Conservation (phyloP, 2,888 invertebrate species). For the Gasteruption jaculator region DNA sequence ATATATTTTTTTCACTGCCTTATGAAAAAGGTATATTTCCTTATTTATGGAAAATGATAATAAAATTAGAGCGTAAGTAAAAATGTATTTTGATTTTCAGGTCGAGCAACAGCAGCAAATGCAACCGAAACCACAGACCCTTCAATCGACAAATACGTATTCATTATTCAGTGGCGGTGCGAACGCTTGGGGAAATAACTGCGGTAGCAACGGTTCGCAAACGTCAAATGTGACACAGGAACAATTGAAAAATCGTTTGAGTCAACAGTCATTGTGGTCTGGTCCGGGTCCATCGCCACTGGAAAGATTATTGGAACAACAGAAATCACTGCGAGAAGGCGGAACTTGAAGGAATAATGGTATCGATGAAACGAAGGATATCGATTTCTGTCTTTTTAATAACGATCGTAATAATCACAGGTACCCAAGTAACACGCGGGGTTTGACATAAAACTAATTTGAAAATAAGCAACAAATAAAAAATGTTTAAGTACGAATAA, state of each 20-base stretch:
- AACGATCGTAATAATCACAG: too few relatives aligned
- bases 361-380: too few relatives aligned
- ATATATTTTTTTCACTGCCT: not conserved
- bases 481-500: too few relatives aligned
- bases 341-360: constrained; percentile 46
- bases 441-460: too few relatives aligned
- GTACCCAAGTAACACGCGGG: too few relatives aligned
- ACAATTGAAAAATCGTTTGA: constrained; percentile 35
- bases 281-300: constrained; percentile 75
- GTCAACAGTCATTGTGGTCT: constrained; percentile 69
- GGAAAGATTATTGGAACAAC: constrained; percentile 75
- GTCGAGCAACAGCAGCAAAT: constrained; percentile 46
- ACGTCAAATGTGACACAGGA: constrained; percentile 33
- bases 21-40: too few relatives aligned
- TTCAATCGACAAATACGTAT: constrained; percentile 52
- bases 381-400: too few relatives aligned
- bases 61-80: not conserved
- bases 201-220: constrained; percentile 31
- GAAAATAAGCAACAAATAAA: too few relatives aligned
- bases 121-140: too few relatives aligned
- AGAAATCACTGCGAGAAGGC: constrained; percentile 61
- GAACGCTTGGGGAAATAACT: constrained; percentile 38
- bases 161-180: constrained; percentile 59
- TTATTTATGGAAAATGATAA: too few relatives aligned
- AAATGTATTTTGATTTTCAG: constrained; percentile 30